Evolutionary conservation across 2,888 invertebrate genomes (phyloP).

Genomic region (Oithona nana): DNA sequence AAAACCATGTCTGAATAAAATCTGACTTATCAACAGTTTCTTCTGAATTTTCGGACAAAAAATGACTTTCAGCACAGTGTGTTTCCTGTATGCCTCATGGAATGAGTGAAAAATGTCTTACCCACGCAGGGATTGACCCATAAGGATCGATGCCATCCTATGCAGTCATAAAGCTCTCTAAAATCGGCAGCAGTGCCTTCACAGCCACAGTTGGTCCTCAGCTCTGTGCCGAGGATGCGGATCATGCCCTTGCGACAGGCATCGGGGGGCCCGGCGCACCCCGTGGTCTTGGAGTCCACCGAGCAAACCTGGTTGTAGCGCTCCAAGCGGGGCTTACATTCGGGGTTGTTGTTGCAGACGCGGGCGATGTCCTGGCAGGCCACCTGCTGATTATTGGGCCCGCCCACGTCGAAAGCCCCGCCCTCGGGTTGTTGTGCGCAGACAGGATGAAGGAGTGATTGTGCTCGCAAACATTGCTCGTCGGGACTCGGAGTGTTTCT

Average conservation of each 20-base stretch:
- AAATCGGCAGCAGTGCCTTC: conserved; percentile 40
- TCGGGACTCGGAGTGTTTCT: conserved; percentile 71
- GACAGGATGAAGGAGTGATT: conserved; percentile 68
- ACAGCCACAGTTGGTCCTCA: conserved; percentile 69
- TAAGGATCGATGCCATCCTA: conserved; percentile 70
- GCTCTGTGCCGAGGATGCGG: conserved; percentile 69
- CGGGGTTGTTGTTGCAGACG: conserved; percentile 52
- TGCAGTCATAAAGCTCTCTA: conserved; percentile 62
- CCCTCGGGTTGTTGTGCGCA: conserved; percentile 62
- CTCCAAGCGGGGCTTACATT: conserved; percentile 50
- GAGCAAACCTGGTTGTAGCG: conserved; percentile 79
- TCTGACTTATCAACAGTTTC: too few relatives aligned
- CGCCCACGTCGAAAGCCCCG: conserved; percentile 20
- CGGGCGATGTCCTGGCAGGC: conserved; percentile 68
- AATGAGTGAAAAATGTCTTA: conserved; percentile 35
- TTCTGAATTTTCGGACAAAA: too few relatives aligned
- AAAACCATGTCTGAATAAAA: too few relatives aligned
- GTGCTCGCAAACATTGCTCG: conserved; percentile 69
- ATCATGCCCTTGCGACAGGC: conserved; percentile 67
- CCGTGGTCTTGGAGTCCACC: conserved; percentile 68
- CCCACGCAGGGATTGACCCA: conserved; percentile 87
- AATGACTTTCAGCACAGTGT: background rate
- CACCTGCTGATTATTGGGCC: conserved; percentile 38
- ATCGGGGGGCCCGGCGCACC: conserved; percentile 66
- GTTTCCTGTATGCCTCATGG: background rate